Percentiles rank a stretch among this genome's conserved stretches.
Evolutionary conservation across 2,113 vertebrate species (phyloP).

Genomic region (Myotis davidii): DNA sequence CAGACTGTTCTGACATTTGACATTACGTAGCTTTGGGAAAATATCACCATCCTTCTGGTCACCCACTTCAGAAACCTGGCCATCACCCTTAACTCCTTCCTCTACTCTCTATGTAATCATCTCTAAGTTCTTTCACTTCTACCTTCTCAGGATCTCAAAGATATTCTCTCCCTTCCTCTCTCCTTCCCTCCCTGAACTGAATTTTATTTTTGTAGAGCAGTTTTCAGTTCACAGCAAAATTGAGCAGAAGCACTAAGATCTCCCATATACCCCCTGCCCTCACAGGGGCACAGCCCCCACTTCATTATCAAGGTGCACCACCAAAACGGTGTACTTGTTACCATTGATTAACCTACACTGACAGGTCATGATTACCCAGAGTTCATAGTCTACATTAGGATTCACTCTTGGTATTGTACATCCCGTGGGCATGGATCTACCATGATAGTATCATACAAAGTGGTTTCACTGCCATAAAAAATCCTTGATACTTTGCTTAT

Average conservation of each 20-base stretch:
- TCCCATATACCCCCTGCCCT: background rate
- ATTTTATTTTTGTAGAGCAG: background rate
- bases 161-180: background rate
- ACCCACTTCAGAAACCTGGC: background rate
- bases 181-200: background rate
- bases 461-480: background rate
- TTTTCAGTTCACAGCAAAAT: background rate
- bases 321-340: background rate
- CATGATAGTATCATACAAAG: background rate
- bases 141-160: background rate
- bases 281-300: fast-evolving
- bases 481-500: background rate
- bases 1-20: background rate
- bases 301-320: background rate
- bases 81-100: background rate
- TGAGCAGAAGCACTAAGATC: background rate
- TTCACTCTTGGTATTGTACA: background rate
- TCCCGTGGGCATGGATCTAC: background rate
- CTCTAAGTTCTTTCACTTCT: background rate
- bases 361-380: background rate
- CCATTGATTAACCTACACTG: background rate
- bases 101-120: background rate
- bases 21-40: background rate
- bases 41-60: background rate
- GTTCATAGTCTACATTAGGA: background rate